phyloP scores from a whole-genome alignment of 1,140 invertebrate species.

The Drosophila rhopaloa region DNA sequence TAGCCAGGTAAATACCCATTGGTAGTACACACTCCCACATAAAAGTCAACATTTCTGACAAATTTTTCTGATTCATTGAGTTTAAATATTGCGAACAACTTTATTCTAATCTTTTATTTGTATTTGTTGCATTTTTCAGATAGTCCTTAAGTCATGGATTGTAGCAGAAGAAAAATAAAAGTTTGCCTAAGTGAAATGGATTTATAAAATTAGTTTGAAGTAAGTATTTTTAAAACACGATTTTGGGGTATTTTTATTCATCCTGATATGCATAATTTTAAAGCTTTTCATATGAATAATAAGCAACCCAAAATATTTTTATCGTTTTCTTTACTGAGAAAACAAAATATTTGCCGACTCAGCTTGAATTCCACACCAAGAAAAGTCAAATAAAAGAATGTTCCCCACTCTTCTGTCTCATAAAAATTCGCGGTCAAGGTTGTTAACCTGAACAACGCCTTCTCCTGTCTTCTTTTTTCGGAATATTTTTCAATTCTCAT shows the following conservation, averaged over 20 bases:
- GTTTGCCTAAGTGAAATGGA: constrained; percentile 13
- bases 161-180: constrained; percentile 27
- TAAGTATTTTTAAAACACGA: constrained; percentile 5
- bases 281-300: not conserved
- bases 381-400: constrained; percentile 22
- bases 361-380: not conserved
- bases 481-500: constrained; percentile 24
- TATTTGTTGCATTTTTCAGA: constrained; percentile 2
- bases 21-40: not conserved
- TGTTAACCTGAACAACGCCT: constrained; percentile 65
- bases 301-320: not conserved
- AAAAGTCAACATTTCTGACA: not conserved
- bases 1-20: not conserved
- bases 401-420: constrained; percentile 9
- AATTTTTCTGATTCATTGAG: not conserved
- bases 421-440: constrained; percentile 77
- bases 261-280: not conserved
- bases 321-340: constrained; percentile 21
- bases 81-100: not conserved
- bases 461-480: constrained; percentile 5
- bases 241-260: not conserved
- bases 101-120: not conserved
- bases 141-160: constrained; percentile 17
- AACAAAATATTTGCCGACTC: constrained; percentile 14
- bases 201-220: constrained; percentile 18